Base-by-base conservation (phyloP, 2,888 invertebrate species). In the Nemotelus pantherinus region DNA sequence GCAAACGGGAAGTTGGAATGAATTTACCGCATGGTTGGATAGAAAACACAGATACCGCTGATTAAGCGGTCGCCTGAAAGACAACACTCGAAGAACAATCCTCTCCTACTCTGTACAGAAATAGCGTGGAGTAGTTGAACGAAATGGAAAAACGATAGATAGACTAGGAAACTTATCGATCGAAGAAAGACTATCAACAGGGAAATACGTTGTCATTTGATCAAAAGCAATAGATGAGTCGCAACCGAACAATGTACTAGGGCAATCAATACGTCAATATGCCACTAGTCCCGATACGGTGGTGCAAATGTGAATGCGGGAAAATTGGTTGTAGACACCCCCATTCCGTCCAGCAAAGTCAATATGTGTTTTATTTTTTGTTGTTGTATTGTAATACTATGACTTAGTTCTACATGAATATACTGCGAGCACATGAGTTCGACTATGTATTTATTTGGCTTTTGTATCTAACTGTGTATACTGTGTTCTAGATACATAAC, bases 181-280 rank as follows among this genome's bases (percentile, higher is more conserved):
- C 4, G n/a, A 58, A n/a, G 25, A 58, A 58, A 58, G 58, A 25
- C 7, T 10, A 9, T 4, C 58, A 58, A 7, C 7, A 58, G n/a
- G n/a, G 25, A 25, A 58, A 58, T 50, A 9, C 6, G 58, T 10
- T 5, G 58, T 58, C 58, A 58, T 5, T 58, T n/a, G 10, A 58
- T n/a, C 58, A n/a, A 58, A 25, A 6, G 25, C 58, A 58, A 5
- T 25, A n/a, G 9, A 50, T 50, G 50, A 50, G 5, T 5, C 25
- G 25, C 25, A 25, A 25, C 25, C 5, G 6, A 47, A 71, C 71
- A 53, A 55, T 25, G 71, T 71, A 71, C 55, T 71, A 55, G 71
- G 71, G 55, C 55, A 71, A 71, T 71, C 71, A 71, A 57, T 71
- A 71, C 71, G 55, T 55, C 71, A 65, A 65, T 65, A 65, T 65